These are phyloP conservation scores for Danio aesculapii DNA, from an alignment of 2,797 vertebrate genomes.

Conservation along the genomic window DNA sequence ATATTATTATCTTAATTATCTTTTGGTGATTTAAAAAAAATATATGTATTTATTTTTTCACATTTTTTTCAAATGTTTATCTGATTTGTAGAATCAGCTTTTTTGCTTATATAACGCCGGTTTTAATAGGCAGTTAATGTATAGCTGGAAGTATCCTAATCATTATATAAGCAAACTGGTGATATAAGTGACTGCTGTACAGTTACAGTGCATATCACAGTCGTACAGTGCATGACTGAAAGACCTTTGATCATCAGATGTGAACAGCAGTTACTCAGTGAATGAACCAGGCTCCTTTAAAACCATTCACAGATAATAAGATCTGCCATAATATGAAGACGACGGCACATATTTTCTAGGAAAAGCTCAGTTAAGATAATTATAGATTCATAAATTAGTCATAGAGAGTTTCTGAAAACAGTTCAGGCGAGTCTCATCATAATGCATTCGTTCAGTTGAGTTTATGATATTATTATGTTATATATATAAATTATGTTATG, in stretches of 20 bases:
- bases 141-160: neutral
- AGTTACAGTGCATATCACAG: conserved; percentile 15
- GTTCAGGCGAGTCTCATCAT: neutral
- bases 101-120: neutral
- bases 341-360: neutral
- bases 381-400: neutral
- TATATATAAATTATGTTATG: no score
- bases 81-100: neutral
- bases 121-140: neutral
- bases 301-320: conserved; percentile 44
- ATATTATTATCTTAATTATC: no score
- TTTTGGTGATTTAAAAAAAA: no score
- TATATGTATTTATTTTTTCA: no score
- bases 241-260: conserved; percentile 58
- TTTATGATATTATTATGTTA: no score
- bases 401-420: neutral
- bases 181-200: neutral
- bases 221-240: conserved; percentile 47
- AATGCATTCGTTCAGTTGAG: no score
- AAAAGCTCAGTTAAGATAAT: neutral
- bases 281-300: conserved; percentile 47
- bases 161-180: neutral
- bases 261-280: conserved; percentile 41
- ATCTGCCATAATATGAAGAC: conserved; percentile 5
- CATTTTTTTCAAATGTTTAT: neutral